Evolutionary conservation across 2,113 vertebrate genomes (phyloP).

Genomic region (Siniperca knerii): DNA sequence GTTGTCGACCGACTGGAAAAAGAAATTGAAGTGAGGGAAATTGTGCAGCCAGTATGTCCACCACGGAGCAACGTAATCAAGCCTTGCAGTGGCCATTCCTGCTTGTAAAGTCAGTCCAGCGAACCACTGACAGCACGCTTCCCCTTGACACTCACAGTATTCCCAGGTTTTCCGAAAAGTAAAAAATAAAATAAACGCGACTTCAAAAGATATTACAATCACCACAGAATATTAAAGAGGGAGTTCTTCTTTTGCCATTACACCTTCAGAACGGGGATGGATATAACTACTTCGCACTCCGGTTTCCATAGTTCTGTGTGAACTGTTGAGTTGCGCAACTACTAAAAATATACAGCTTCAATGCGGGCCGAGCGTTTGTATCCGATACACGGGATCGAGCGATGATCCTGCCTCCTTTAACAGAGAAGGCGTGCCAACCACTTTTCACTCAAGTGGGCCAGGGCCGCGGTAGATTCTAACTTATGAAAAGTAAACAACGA

Average conservation of each 20-base stretch:
- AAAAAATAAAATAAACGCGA: background rate
- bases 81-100: slow-evolving; percentile 87
- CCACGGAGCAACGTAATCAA: slow-evolving; percentile 93
- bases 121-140: slow-evolving; percentile 22
- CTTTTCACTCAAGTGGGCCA: slow-evolving; percentile 4
- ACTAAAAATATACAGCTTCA: background rate
- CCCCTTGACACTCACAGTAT: slow-evolving; percentile 10
- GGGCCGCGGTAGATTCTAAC: background rate
- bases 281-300: background rate
- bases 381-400: slow-evolving; percentile 45
- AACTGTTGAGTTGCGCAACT: slow-evolving; percentile 28
- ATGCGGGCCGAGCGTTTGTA: slow-evolving; percentile 49
- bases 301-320: slow-evolving; percentile 45
- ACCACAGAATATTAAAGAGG: slow-evolving; percentile 22
- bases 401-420: slow-evolving; percentile 51
- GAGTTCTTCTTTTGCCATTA: slow-evolving; percentile 37
- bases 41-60: slow-evolving; percentile 95
- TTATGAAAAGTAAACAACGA: background rate
- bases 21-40: slow-evolving; percentile 88
- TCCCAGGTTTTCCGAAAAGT: slow-evolving; percentile 29
- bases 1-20: slow-evolving; percentile 82
- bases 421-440: slow-evolving; percentile 66
- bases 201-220: background rate
- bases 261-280: slow-evolving; percentile 17
- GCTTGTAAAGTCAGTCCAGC: slow-evolving; percentile 37